A percentile compares a stretch with the other conserved stretches of the same genome.
Evolutionary conservation across 2,888 invertebrate genomes (phyloP).

Genomic region (Dioctria linearis): DNA sequence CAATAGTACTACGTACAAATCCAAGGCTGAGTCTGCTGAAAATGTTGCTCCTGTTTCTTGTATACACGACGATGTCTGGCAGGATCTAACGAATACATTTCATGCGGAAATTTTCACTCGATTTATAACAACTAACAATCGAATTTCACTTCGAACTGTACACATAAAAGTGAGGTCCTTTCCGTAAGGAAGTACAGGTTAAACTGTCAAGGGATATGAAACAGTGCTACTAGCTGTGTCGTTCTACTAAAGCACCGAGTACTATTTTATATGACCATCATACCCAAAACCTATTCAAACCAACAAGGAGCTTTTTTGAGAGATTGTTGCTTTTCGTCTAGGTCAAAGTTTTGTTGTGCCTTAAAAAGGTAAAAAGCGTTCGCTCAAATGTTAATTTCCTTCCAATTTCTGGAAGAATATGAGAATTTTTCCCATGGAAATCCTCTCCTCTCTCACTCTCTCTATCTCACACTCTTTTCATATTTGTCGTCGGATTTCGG

Average conservation of each 20-base stretch:
- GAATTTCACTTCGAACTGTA: not conserved
- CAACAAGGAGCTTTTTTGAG: slow-evolving; percentile 25
- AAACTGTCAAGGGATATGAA: slow-evolving; percentile 50
- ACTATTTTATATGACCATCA: too few species aligned
- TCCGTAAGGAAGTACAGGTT: slow-evolving; percentile 7
- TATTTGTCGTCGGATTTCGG: too few species aligned
- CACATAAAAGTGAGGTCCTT: slow-evolving; percentile 16
- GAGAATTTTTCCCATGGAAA: not conserved
- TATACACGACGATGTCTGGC: slow-evolving; percentile 11
- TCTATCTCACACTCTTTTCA: too few species aligned
- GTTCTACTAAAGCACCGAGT: slow-evolving; percentile 16
- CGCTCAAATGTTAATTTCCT: not conserved
- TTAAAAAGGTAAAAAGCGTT: not conserved
- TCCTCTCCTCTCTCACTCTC: not conserved
- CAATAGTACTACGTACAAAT: not conserved
- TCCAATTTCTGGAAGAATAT: not conserved
- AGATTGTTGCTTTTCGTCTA: slow-evolving; percentile 50
- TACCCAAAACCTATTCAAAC: too few species aligned
- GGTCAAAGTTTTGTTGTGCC: slow-evolving; percentile 29
- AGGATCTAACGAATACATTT: slow-evolving; percentile 28
- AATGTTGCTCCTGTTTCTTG: slow-evolving; percentile 4
- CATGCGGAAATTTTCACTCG: slow-evolving; percentile 18
- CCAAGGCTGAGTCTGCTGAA: not conserved
- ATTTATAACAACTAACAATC: not conserved
- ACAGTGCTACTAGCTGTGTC: slow-evolving; percentile 17